A percentile compares a stretch with the other conserved stretches of the same genome.
Evolutionary conservation across 2,797 vertebrate genomes (phyloP).

Genomic region (Girardinus metallicus): DNA sequence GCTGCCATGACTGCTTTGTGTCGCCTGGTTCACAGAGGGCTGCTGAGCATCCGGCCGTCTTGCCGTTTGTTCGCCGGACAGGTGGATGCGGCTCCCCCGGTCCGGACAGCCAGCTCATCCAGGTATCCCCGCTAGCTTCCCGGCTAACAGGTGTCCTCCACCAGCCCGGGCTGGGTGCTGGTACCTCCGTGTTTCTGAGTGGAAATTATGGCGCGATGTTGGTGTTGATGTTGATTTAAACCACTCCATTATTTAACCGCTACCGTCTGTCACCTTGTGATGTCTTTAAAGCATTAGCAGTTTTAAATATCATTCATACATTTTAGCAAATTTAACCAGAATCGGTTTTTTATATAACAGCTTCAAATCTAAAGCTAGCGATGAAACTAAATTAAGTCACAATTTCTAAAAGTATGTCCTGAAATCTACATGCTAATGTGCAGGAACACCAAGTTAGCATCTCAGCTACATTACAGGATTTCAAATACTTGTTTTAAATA

Average conservation of each 20-base stretch:
- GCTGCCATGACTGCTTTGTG: constrained; percentile 74
- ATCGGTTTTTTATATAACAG: not conserved
- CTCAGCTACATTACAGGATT: constrained; percentile 1
- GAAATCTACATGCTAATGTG: not conserved
- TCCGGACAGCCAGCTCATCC: constrained; percentile 66
- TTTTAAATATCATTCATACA: constrained; percentile 53
- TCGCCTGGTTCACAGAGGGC: constrained; percentile 67
- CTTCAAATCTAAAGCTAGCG: not conserved
- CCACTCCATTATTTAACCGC: not conserved
- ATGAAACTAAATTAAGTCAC: not conserved
- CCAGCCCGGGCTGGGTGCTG: not conserved
- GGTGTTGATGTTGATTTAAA: not conserved
- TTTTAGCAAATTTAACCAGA: constrained; percentile 34
- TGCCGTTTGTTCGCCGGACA: constrained; percentile 50
- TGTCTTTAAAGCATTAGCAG: not conserved
- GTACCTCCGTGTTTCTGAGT: not conserved
- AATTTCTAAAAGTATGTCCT: not conserved
- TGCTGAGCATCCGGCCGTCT: constrained; percentile 45
- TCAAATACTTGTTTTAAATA: not conserved
- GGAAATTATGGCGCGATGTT: not conserved
- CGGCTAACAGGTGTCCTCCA: constrained; percentile 56
- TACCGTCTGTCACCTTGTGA: not conserved
- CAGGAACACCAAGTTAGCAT: not conserved
- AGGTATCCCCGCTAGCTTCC: constrained; percentile 69
- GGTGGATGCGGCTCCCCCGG: constrained; percentile 30